Base-by-base conservation (phyloP, 2,888 invertebrate genomes). In the Conomelus anceps region DNA sequence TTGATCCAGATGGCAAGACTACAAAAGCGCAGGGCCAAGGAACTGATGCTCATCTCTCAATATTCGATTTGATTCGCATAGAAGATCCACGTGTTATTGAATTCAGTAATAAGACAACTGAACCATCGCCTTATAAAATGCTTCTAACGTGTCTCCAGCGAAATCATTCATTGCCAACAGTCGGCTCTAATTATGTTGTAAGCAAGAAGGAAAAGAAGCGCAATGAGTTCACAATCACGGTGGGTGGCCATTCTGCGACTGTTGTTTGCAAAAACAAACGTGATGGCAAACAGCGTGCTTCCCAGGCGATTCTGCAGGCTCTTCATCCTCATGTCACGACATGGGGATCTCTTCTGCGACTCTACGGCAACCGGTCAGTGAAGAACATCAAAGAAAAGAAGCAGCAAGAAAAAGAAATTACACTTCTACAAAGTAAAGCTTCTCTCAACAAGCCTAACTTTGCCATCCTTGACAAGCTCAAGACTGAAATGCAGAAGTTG, bases 221-320 rank as follows among this genome's bases (percentile, higher is more conserved):
- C 92, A 98, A 98, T 92, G 98, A 98, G 94, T 97, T 98, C 92
- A 97, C 97, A 34, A 98, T 99, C 98, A 96, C 96, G 17, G 98
- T 99, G 84, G 99, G 98, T 88, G 98, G 98, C 93, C 98, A 99
- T 93, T 95, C 95, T 17, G 98, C 98, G 0, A 97, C 96, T 23
- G 98, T 99, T 23, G 94, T 96, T n/a, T 98, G 99, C 93, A 97
- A 97, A 93, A 99, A 99, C 94, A 99, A 99, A 93, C 96, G 98
- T 92, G 98, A 98, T 91, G 99, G 99, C 7, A 99, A 99, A 93
- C 99, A 99, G 93, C 94, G 97, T 91, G 99, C 99, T 22, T 97
- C 99, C 4, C 99, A 99, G 93, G 96, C 97, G 11, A 98, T 99
- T 91, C 94, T 99, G 86, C 97, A 97, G 96, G 95, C 96, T 88